phyloP scores from a whole-genome alignment of 2,113 vertebrate genomes.

The Sarotherodon lohbergeri region DNA sequence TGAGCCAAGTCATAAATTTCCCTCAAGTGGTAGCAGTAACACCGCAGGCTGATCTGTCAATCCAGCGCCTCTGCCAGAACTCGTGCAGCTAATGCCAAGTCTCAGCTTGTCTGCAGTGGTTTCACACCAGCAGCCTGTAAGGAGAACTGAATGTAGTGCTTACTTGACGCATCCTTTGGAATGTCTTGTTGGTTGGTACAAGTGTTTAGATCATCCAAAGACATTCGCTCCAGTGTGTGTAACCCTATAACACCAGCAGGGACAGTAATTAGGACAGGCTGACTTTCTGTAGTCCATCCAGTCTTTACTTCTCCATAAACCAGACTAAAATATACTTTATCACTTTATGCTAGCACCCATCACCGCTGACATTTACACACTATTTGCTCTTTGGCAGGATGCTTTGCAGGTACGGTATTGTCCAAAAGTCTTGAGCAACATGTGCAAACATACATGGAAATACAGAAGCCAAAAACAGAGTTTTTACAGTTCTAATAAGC shows the following conservation, averaged over 20 bases:
- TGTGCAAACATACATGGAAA: background rate
- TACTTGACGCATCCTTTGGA: constrained; percentile 7
- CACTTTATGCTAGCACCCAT: background rate
- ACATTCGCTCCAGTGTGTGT: background rate
- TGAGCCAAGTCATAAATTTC: constrained; percentile 38
- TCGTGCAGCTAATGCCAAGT: constrained; percentile 13
- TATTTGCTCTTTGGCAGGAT: background rate
- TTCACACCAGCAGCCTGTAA: background rate
- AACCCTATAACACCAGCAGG: background rate
- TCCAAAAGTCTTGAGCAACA: background rate
- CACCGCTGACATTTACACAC: background rate
- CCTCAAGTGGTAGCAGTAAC: constrained; percentile 4
- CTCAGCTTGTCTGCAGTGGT: constrained; percentile 31
- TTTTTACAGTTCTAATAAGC: background rate
- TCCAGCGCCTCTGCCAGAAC: background rate
- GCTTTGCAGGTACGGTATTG: background rate
- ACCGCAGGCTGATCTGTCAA: constrained; percentile 1
- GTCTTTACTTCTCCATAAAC: background rate
- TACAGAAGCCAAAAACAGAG: background rate
- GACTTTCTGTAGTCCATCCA: background rate
- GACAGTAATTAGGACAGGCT: background rate
- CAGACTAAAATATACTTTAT: background rate
- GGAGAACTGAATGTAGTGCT: constrained; percentile 7
- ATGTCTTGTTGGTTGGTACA: background rate
- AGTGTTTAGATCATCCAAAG: background rate